Evolutionary conservation across 2,113 vertebrate species (phyloP).

Genomic region (Sigmodon hispidus): DNA sequence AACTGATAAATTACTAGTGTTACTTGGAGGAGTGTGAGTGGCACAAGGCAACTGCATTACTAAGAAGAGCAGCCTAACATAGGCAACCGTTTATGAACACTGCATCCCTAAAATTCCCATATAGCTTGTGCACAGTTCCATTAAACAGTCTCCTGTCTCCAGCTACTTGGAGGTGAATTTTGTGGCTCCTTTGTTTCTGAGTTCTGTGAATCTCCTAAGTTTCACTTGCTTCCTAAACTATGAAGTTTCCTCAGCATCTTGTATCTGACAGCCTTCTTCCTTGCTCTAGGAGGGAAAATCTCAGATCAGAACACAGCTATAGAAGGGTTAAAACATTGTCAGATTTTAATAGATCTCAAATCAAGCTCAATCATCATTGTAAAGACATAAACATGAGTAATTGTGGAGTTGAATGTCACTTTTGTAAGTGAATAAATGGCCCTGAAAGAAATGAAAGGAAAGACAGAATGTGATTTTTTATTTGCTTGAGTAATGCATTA

Average conservation of each 20-base stretch:
- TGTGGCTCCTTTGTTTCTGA: background rate
- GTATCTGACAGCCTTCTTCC: no score
- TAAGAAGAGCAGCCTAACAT: background rate
- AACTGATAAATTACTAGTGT: background rate
- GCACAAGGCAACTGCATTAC: no score
- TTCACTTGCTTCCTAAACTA: background rate
- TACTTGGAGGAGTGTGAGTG: background rate
- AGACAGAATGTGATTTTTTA: slow-evolving; percentile 18
- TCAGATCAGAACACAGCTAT: background rate
- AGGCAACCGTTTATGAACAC: background rate
- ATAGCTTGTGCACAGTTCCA: background rate
- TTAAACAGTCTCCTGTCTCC: background rate
- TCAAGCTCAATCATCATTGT: slow-evolving; percentile 66
- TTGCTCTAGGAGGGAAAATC: background rate
- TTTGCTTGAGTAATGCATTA: slow-evolving; percentile 13
- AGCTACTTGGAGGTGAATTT: background rate
- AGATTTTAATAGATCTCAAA: slow-evolving; percentile 64
- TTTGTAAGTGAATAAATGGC: slow-evolving; percentile 39
- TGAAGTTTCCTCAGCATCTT: background rate
- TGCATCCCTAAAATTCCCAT: background rate
- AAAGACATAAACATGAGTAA: slow-evolving; percentile 61
- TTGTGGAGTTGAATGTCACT: slow-evolving; percentile 45
- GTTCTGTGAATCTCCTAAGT: background rate
- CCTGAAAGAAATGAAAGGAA: slow-evolving; percentile 19
- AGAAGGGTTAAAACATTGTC: slow-evolving; percentile 64